Evolutionary conservation across 2,888 invertebrate genomes (phyloP), one percentile per base, ranked within the genome.

Genomic region (Eupithecia pulchellata): DNA sequence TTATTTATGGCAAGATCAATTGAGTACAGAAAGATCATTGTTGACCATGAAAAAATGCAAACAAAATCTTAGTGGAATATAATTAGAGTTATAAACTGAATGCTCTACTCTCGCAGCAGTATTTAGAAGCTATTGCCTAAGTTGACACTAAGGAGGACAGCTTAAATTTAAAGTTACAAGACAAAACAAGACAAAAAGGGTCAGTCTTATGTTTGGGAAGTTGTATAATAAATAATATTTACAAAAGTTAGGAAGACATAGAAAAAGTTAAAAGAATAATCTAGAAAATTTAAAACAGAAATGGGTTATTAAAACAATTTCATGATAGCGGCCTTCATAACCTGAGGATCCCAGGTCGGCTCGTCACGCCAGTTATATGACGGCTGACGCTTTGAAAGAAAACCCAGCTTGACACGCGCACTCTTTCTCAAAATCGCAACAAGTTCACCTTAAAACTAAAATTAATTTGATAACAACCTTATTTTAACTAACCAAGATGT

Each of bases 141-240:
- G 34, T 85, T 84, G 87, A 88, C 80, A 84, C 91, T 91, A 91
- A 86, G 82, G 85, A 88, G 85, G 90, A 90, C 85, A 92, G 89
- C 88, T 85, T 89, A 89, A 89, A 87, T 82, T 84, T 68, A 75
- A 79, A 89, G 84, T 86, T 88, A 90, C 84, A 91, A 92, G 90
- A 91, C 84, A 86, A 92, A 94, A 91, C 85, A 92, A 93, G 93
- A 93, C 89, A 91, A 92, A 52, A 93, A 92, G 93, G 94, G 90
- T 94, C 94, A 94, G 94, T 94, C 94, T 94, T 94, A 93, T 94
- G 87, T 92, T 93, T 93, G 94, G 94, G 93, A 93, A 93, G 91
- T 90, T 91, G 91, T 93, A 92, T 88, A 92, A 91, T 90, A 91
- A 93, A 91, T 84, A 84, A 91, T 92, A 93, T 93, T 90, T 93